Percentiles rank a stretch among this genome's conserved stretches.
These are phyloP conservation scores for Abrostola tripartita DNA, from an alignment of 2,888 invertebrate species.

Conservation along the genomic window DNA sequence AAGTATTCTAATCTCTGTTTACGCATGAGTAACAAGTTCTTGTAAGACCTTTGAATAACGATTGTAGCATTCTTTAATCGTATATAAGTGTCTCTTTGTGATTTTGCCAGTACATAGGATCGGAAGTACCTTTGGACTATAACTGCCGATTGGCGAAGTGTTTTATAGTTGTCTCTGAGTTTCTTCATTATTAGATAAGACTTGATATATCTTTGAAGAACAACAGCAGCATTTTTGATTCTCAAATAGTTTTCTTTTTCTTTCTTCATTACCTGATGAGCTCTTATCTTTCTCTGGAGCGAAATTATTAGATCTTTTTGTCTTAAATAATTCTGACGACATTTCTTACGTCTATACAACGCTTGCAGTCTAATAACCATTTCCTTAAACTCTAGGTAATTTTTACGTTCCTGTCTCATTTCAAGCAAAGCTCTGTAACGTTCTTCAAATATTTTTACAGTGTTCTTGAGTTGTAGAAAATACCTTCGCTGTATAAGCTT, in stretches of 20 bases:
- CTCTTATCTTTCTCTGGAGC: constrained; percentile 86
- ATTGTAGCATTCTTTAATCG: constrained; percentile 65
- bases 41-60: constrained; percentile 84
- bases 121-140: constrained; percentile 66
- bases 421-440: constrained; percentile 69
- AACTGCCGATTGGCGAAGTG: constrained; percentile 50
- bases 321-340: constrained; percentile 72
- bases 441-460: constrained; percentile 66
- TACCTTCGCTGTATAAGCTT: constrained; percentile 65
- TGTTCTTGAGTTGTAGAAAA: constrained; percentile 65
- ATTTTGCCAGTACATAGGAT: constrained; percentile 40
- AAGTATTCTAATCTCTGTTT: constrained; percentile 62
- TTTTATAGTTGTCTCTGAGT: constrained; percentile 48
- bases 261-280: constrained; percentile 72
- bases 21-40: constrained; percentile 75
- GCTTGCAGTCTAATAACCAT: constrained; percentile 82
- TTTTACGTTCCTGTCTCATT: constrained; percentile 72
- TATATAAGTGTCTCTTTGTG: constrained; percentile 27
- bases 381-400: constrained; percentile 68
- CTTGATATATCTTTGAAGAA: constrained; percentile 82
- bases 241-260: constrained; percentile 73
- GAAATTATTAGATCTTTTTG: constrained; percentile 69
- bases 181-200: constrained; percentile 62
- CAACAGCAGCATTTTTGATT: constrained; percentile 71
- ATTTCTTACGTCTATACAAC: constrained; percentile 78